Base-by-base conservation (phyloP, 1,140 invertebrate species). In the Teleopsis dalmanni region DNA sequence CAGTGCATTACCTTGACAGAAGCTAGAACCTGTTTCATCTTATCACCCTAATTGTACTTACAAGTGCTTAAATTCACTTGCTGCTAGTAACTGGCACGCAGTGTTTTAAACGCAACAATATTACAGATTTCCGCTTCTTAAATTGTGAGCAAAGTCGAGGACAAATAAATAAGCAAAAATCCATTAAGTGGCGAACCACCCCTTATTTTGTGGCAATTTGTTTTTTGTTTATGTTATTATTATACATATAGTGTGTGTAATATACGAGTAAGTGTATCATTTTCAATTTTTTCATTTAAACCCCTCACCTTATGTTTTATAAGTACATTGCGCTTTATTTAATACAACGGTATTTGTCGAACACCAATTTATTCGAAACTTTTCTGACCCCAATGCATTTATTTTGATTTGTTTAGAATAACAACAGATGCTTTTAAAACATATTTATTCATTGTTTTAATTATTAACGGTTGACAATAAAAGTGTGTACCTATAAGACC, bases 361-460 rank as follows among this genome's bases (percentile, higher is more conserved):
- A n/a, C n/a, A n/a, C n/a, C n/a, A 63, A 66, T 66, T 66, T 66
- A 63, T 66, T 45, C 27, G 43, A 27, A 38, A 33, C 40, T 36
- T 42, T 42, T 41, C 38, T 47, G 43, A 50, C 45, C 57, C 54
- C 48, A 56, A 42, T 59, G 63, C 63, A 67, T 63, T 67, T 67
- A 63, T 67, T 67, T 67, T 67, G 64, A 67, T 67, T 67, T 67
- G 64, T 67, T 67, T 67, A 63, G 63, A 67, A 67, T 67, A 66
- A 64, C 64, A 67, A 62, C 64, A 67, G 64, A 67, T 67, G 64
- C 64, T 67, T 58, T 58, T 56, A 59, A 58, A 59, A 56, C 63
- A 54, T 66, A 66, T 67, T 66, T 66, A 64, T 67, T 63, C 66
- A 66, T 67, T 63, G 64, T 60, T 33, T 45, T 61, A 67, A 64